A percentile compares a stretch with the other conserved stretches of the same genome.
phyloP scores from a whole-genome alignment of 1,140 invertebrate genomes.

The Heliconius eleuchia region DNA sequence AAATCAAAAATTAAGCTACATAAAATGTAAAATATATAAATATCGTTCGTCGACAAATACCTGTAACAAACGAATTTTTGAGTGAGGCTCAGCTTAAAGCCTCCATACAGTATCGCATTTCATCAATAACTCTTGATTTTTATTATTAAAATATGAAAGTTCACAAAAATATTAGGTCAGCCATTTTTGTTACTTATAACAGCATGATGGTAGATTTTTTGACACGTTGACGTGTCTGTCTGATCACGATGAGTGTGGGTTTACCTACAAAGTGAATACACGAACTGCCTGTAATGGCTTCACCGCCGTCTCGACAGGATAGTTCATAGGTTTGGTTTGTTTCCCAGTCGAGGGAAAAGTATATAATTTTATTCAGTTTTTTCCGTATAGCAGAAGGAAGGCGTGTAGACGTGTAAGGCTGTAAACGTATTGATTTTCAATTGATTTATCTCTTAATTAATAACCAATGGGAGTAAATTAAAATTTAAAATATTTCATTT shows the following conservation, averaged over 20 bases:
- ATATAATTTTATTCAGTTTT: too few relatives aligned
- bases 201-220: too few relatives aligned
- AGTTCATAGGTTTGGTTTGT: neutral
- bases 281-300: neutral
- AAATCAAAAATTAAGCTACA: neutral
- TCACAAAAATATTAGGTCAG: neutral
- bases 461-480: too few relatives aligned
- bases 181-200: neutral
- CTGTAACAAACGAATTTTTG: neutral
- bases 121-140: slow-evolving; percentile 2
- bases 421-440: too few relatives aligned
- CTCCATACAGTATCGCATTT: neutral
- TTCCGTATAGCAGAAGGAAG: too few relatives aligned
- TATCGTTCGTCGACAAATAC: neutral
- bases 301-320: neutral
- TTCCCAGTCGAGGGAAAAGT: too few relatives aligned
- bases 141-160: slow-evolving; percentile 8
- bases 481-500: too few relatives aligned
- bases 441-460: too few relatives aligned
- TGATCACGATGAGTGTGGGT: neutral
- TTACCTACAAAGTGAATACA: neutral
- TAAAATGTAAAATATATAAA: neutral
- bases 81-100: neutral
- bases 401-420: too few relatives aligned
- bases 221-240: too few relatives aligned